These are phyloP conservation scores for Mantis religiosa DNA, from an alignment of 2,888 invertebrate species.

Conservation along the genomic window DNA sequence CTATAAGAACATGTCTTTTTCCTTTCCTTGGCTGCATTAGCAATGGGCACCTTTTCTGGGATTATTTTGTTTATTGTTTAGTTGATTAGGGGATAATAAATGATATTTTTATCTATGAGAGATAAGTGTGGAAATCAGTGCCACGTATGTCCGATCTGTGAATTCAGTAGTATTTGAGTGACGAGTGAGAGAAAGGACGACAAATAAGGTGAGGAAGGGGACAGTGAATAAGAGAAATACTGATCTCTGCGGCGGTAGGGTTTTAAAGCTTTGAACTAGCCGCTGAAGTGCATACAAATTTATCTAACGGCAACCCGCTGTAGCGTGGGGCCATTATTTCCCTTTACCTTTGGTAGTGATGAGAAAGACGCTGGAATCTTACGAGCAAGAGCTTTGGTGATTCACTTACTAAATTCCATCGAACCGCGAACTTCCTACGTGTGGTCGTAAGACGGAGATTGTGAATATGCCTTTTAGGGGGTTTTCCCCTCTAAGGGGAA, in stretches of 20 bases:
- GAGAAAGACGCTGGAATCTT: background rate
- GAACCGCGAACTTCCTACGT: background rate
- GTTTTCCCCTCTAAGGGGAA: background rate
- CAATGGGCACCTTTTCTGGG: too few species aligned
- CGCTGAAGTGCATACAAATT: background rate
- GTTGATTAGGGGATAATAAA: too few species aligned
- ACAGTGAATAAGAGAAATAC: background rate
- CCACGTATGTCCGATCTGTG: too few species aligned
- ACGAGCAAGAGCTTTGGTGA: background rate
- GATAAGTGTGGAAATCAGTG: too few species aligned
- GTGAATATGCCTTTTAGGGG: background rate
- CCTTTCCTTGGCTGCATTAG: too few species aligned
- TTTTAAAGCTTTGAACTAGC: background rate
- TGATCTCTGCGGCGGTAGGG: background rate
- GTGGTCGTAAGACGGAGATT: background rate
- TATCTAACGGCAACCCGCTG: background rate
- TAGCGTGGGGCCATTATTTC: background rate
- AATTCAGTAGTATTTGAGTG: too few species aligned
- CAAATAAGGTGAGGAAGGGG: background rate
- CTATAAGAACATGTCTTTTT: too few species aligned
- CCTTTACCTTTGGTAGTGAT: background rate
- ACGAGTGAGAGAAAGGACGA: background rate
- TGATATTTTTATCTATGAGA: too few species aligned
- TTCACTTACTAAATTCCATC: background rate
- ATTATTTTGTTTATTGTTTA: too few species aligned